Evolutionary conservation across 1,140 invertebrate species (phyloP), one percentile per base, ranked within the genome.

Genomic region (Pachypeltis micranthus): DNA sequence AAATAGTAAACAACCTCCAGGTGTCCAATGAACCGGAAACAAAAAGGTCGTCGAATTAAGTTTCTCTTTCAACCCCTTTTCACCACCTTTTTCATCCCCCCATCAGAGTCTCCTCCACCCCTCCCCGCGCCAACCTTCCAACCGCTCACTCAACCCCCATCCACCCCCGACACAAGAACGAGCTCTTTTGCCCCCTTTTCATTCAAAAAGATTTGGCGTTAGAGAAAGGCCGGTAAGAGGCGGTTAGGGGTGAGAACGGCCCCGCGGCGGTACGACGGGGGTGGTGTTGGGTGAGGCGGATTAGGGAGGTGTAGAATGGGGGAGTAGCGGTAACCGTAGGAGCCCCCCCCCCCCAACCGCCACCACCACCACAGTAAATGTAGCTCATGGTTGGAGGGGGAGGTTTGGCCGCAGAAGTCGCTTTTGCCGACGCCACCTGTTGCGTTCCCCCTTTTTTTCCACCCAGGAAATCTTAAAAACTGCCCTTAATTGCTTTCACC

Each of bases 381-480:
- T n/a, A n/a, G n/a, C n/a, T n/a, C n/a, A n/a, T n/a, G n/a, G n/a
- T n/a, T n/a, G n/a, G n/a, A n/a, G n/a, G n/a, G n/a, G n/a, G n/a
- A n/a, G n/a, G n/a, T n/a, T n/a, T n/a, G n/a, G n/a, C n/a, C n/a
- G n/a, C n/a, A n/a, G n/a, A n/a, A n/a, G n/a, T n/a, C n/a, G n/a
- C n/a, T n/a, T n/a, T n/a, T n/a, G n/a, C n/a, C n/a, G 47, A 21
- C 12, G 47, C 7, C 47, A 51, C 47, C 47, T 51, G 47, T 51
- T 51, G 47, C 47, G n/a, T n/a, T n/a, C n/a, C n/a, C n/a, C n/a
- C n/a, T n/a, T 14, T 51, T 51, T 51, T 51, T 51, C 47, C 47
- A 51, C n/a, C n/a, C n/a, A 51, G 47, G 47, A 51, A 51, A 51
- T 51, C 47, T 51, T 51, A 51, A 51, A 51, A 51, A 51, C 47